Conservation (phyloP, 2,888 invertebrate species). For the Scrobipalpa atriplicella region DNA sequence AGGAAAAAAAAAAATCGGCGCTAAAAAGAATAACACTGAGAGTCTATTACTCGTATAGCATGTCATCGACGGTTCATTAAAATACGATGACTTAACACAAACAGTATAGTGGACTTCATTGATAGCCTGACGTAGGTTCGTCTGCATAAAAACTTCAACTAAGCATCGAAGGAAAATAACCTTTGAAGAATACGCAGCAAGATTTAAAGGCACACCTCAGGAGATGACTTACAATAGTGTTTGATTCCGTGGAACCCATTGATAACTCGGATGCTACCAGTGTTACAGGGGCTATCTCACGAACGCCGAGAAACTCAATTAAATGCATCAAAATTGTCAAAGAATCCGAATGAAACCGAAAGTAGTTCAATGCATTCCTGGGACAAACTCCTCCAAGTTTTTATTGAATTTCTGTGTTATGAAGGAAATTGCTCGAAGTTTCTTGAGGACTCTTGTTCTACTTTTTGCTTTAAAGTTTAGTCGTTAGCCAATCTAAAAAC, state of each 20-base stretch:
- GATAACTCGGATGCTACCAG: slow-evolving; percentile 80
- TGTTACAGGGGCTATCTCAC: slow-evolving; percentile 78
- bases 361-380: slow-evolving; percentile 34
- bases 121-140: slow-evolving; percentile 79
- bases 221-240: slow-evolving; percentile 77
- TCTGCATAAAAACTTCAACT: slow-evolving; percentile 54
- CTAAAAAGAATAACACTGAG: slow-evolving; percentile 79
- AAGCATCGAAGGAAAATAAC: slow-evolving; percentile 45
- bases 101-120: slow-evolving; percentile 80
- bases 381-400: slow-evolving; percentile 11
- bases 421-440: background rate
- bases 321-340: slow-evolving; percentile 39
- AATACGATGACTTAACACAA: slow-evolving; percentile 82
- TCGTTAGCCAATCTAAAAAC: background rate
- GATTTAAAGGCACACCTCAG: slow-evolving; percentile 60
- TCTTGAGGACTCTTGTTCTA: background rate
- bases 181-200: slow-evolving; percentile 50
- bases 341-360: slow-evolving; percentile 28
- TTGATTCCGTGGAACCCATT: slow-evolving; percentile 81
- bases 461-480: background rate
- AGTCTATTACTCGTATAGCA: slow-evolving; percentile 81
- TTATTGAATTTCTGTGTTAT: slow-evolving; percentile 1
- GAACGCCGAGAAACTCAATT: slow-evolving; percentile 64
- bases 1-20: slow-evolving; percentile 70
- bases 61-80: slow-evolving; percentile 83